These are phyloP conservation scores for Caenorhabditis sulstoni DNA, from an alignment of 2,888 invertebrate species.

Conservation along the genomic window DNA sequence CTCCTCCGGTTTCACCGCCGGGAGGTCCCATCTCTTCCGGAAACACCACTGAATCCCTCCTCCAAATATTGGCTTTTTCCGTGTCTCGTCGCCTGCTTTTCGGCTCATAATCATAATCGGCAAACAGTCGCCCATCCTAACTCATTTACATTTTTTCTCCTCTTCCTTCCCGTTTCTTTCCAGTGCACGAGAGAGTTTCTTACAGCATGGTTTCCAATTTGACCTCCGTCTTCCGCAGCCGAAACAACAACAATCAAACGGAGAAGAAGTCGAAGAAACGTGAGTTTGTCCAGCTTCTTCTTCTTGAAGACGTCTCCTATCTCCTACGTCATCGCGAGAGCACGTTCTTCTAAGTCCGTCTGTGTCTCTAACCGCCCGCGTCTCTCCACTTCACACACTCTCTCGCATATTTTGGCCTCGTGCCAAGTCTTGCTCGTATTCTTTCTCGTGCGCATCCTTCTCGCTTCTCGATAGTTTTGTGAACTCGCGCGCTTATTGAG, in stretches of 20 bases:
- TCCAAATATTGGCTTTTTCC: conserved; percentile 48
- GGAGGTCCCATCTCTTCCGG: background rate
- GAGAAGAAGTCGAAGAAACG: conserved; percentile 21
- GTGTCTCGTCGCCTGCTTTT: conserved; percentile 9
- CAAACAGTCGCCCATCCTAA: conserved; percentile 43
- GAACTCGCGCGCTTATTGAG: conserved; percentile 18
- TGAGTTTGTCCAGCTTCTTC: conserved; percentile 14
- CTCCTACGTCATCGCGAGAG: conserved; percentile 39
- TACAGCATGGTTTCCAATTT: conserved; percentile 52
- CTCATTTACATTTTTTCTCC: conserved; percentile 28
- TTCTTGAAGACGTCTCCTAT: conserved; percentile 10
- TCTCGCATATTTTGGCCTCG: conserved; percentile 35
- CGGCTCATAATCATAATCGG: conserved; percentile 32
- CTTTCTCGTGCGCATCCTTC: conserved; percentile 22
- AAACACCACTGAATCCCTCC: conserved; percentile 6
- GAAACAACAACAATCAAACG: conserved; percentile 21
- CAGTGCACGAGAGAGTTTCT: conserved; percentile 3
- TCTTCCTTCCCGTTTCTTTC: background rate
- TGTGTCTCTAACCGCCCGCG: conserved; percentile 4
- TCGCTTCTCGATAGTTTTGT: conserved; percentile 2
- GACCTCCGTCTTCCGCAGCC: conserved; percentile 39
- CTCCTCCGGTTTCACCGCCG: conserved; percentile 28
- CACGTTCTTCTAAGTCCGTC: conserved; percentile 6
- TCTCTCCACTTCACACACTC: background rate
- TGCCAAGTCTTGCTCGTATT: conserved; percentile 14